Evolutionary conservation across 2,888 invertebrate genomes (phyloP), one percentile per base, ranked within the genome.

Genomic region (Lithophane socia): DNA sequence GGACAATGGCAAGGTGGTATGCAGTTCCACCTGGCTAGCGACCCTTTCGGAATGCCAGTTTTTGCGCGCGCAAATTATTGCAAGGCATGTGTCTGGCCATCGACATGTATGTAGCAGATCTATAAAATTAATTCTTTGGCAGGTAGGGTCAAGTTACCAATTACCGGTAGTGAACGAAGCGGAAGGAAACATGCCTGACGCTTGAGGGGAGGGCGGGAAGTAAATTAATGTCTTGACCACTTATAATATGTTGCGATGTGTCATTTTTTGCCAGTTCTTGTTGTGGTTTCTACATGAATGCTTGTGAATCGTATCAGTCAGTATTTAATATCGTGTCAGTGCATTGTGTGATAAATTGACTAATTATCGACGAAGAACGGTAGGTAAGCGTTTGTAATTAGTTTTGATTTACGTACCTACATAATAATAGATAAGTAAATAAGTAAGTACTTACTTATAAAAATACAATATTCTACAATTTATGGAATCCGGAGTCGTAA

Each of bases 1-100:
- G 67, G 61, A 84, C 82, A 78, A 82, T 79, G 79, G 73, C 79
- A 84, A 88, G 81, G 85, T 84, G 79, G 79, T 66, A 81, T 76
- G 82, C 74, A 73, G 85, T 80, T 87, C 75, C 82, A 87, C 87
- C 87, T 87, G 85, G 82, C 85, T 85, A 80, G 82, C 82, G 88
- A 87, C 88, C 85, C 87, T 79, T 65, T 79, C 64, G 68, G 82
- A 88, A 88, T 88, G 82, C 63, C 67, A 77, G 63, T 85, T 87
- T 87, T 88, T 87, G 82, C 82, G 75, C 54, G 73, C 72, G 76
- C 71, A 79, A 86, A 79, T 82, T 69, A 82, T 79, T 75, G 56
- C 69, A 70, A 77, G 73, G 66, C 60, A 80, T 76, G 81, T 67
- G 68, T 64, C 73, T 76, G 77, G 58, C 58, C 67, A 60, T 63